Base-by-base conservation (phyloP, 2,113 vertebrate genomes). In the Oreamnos americanus region DNA sequence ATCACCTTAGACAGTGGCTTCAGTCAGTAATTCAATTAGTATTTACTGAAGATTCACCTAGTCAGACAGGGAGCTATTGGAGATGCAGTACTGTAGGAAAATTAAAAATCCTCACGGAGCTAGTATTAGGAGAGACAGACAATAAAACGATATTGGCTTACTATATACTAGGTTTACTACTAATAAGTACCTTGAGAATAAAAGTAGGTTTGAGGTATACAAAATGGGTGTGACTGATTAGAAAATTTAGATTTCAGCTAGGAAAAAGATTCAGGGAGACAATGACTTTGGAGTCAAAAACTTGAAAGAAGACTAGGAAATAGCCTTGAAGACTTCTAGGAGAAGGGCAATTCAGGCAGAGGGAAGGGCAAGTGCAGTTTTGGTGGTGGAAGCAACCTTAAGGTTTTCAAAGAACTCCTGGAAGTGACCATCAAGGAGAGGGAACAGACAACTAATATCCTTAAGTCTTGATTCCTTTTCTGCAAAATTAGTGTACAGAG, bases 311-410 rank as follows among this genome's bases (percentile, higher is more conserved):
- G 25, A 30, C 4, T 2, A 33, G 21, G 6, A 83, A 13, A 81
- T 5, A 51, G 17, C 28, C 0, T 1, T 21, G 19, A 82, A 1
- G 30, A 23, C 7, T 3, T 49, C 19, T 79, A 11, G 15, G 2
- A 60, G 39, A 53, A 87, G 10, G 7, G 25, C 4, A 13, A 78
- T 84, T 25, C 36, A 25, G 15, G 12, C 12, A 53, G 23, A 91
- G 33, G 71, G 9, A 62, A 58, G 5, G 76, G 23, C 1, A 23
- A 33, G 16, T n/a, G 17, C 14, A 36, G 23, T 3, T 7, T 12
- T 58, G 57, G 23, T 53, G 23, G 4, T 7, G 0, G 33, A 19
- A 43, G 14, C 5, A 1, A 6, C 1, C 16, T 25, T 60, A 9
- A 76, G 14, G 13, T 45, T 36, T 15, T 45, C 17, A 3, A 74